phyloP scores from a whole-genome alignment of 1,140 invertebrate genomes.

The Drosophila seguyi region DNA sequence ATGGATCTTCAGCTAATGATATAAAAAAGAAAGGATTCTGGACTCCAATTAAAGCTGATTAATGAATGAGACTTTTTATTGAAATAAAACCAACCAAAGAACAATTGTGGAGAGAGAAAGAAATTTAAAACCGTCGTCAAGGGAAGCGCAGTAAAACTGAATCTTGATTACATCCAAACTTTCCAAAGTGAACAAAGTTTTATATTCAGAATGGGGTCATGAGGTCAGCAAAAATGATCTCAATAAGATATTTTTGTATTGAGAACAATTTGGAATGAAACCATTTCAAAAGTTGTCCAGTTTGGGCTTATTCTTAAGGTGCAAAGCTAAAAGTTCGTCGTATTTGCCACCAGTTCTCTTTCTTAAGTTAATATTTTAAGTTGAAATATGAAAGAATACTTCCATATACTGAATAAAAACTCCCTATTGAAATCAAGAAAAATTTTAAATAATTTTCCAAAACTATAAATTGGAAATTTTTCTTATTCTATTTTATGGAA shows the following conservation, averaged over 20 bases:
- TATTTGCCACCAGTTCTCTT: neutral
- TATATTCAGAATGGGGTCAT: neutral
- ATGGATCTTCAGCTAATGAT: neutral
- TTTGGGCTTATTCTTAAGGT: neutral
- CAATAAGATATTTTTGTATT: neutral
- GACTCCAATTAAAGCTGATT: neutral
- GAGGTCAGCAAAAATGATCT: constrained; percentile 1
- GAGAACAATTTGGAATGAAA: neutral
- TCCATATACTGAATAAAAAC: no score
- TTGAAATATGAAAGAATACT: neutral
- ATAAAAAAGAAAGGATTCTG: constrained; percentile 2
- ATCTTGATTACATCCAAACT: neutral
- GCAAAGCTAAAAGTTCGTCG: no score
- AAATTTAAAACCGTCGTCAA: neutral
- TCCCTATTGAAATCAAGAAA: neutral
- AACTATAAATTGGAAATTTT: neutral
- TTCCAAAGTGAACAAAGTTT: neutral
- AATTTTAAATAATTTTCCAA: neutral
- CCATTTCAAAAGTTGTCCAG: no score
- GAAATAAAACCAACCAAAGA: neutral
- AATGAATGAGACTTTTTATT: neutral
- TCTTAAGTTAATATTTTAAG: neutral
- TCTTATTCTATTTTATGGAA: neutral
- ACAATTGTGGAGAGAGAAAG: neutral
- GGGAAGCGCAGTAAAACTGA: neutral